Evolutionary conservation across 2,113 vertebrate genomes (phyloP).

Genomic region (Cepphus grylle): DNA sequence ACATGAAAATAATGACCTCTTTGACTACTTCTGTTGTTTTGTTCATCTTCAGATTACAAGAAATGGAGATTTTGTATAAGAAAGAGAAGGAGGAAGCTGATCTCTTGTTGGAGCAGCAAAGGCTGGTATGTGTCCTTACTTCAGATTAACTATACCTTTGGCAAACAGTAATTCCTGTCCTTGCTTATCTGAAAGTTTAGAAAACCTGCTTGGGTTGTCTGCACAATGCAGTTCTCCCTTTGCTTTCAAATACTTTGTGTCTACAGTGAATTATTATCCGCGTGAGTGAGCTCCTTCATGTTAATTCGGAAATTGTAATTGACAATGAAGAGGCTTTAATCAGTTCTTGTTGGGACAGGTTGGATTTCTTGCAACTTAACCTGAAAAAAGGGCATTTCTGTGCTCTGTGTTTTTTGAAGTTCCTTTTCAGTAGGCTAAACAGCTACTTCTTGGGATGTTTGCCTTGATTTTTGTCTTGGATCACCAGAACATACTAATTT

Average conservation of each 20-base stretch:
- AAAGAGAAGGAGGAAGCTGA: conserved; percentile 99
- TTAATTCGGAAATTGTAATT: background rate
- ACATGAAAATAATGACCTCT: background rate
- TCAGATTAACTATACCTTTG: conserved; percentile 22
- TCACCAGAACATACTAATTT: conserved; percentile 87
- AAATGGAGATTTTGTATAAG: conserved; percentile 99
- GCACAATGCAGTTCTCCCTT: conserved; percentile 42
- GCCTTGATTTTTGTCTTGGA: conserved; percentile 78
- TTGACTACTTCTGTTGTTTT: background rate
- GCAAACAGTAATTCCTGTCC: conserved; percentile 39
- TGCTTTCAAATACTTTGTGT: conserved; percentile 37
- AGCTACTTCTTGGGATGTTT: conserved; percentile 49
- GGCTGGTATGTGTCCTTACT: conserved; percentile 85
- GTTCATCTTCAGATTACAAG: conserved; percentile 83
- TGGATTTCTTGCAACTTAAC: background rate
- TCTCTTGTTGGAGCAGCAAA: conserved; percentile 96
- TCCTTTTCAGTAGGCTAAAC: background rate
- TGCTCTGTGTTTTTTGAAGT: background rate
- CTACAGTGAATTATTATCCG: background rate
- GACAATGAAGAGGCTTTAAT: background rate
- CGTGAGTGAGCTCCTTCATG: background rate
- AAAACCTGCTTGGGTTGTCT: conserved; percentile 37
- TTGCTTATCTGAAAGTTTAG: conserved; percentile 33
- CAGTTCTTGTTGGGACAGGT: background rate
- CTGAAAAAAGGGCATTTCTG: background rate